Evolutionary conservation across 2,113 vertebrate genomes (phyloP), one percentile per base, ranked within the genome.

Genomic region (Phainopepla nitens): DNA sequence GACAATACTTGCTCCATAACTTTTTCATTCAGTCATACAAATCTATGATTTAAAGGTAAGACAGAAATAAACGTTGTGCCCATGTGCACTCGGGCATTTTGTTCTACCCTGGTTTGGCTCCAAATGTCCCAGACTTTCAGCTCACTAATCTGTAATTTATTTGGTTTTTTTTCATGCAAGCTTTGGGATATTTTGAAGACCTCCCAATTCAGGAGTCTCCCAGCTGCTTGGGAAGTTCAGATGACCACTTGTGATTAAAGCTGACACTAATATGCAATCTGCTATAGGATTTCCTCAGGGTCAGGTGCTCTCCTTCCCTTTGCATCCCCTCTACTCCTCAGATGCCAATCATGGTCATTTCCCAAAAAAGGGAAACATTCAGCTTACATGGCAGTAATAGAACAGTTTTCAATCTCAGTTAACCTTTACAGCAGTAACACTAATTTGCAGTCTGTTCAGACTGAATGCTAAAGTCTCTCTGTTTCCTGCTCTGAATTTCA

Each of bases 361-460:
- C 75, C 2, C n/a, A 11, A 28, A 6, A 81, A 58, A 57, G 13
- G 53, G 49, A 86, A 95, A 68, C 78, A 9, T 51, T 83, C 50
- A 36, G 60, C 64, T 89, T 85, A 75, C 88, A 77, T 14, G 39
- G 50, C 10, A 51, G 24, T 17, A 73, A 66, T 25, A 49, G 41
- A 79, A 76, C 18, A 7, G 28, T 51, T 93, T 96, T 97, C 97
- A 89, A 35, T 96, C 97, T 96, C 89, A 58, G 75, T 97, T 97
- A 97, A 88, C 95, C 78, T 96, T 87, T 95, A 94, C 95, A 97
- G 85, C 85, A 56, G 16, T 66, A 87, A 80, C 76, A 28, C 83
- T 84, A 91, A 93, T 94, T 94, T 95, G 92, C 91, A 42, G 64
- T 78, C 92, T 91, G 60, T 94, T 87, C 87, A 8, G 54, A 92